A percentile compares a stretch with the other conserved stretches of the same genome.
Conservation (phyloP, 2,888 invertebrate genomes). For the Ommatoiulus sabulosus region DNA sequence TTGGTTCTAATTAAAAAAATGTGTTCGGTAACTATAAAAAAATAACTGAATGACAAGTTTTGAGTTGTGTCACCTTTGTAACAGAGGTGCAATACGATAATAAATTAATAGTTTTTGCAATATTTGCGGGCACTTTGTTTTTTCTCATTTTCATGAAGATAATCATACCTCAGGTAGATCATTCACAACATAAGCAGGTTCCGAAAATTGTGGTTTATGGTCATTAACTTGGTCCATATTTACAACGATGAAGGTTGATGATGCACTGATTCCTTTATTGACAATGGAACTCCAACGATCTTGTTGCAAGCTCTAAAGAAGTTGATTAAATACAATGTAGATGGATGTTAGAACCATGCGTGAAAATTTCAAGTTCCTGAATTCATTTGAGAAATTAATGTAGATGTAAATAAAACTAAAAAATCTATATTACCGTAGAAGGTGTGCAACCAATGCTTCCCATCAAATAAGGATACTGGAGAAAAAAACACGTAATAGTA, state of each 20-base stretch:
- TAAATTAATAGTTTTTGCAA: too few species aligned
- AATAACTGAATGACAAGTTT: too few species aligned
- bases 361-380: not conserved
- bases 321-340: not conserved
- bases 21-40: too few species aligned
- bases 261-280: not conserved
- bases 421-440: not conserved
- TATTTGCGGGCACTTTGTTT: too few species aligned
- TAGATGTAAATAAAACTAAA: not conserved
- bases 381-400: not conserved
- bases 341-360: not conserved
- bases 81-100: too few species aligned
- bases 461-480: not conserved
- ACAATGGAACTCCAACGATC: not conserved
- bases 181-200: not conserved
- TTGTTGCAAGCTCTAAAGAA: not conserved
- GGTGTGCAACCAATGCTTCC: not conserved
- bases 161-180: constrained; percentile 14
- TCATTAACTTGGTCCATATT: not conserved
- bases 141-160: not conserved
- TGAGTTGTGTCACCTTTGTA: too few species aligned
- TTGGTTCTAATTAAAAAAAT: too few species aligned
- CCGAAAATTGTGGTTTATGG: not conserved
- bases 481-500: not conserved
- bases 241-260: not conserved